These are phyloP conservation scores for Caiman crocodilus DNA, from an alignment of 2,797 vertebrate genomes.

Conservation along the genomic window DNA sequence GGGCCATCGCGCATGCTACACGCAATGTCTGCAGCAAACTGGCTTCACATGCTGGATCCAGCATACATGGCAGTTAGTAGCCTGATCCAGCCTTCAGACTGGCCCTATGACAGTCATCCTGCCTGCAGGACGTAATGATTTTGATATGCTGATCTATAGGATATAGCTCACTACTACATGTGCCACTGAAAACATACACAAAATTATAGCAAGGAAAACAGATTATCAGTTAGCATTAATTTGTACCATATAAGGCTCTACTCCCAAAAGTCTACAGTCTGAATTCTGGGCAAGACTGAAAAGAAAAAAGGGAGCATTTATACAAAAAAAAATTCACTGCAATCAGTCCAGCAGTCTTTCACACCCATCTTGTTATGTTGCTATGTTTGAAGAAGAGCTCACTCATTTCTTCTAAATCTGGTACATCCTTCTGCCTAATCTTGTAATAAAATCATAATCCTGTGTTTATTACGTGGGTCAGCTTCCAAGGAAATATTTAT, in stretches of 20 bases:
- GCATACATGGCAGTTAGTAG: too few relatives aligned
- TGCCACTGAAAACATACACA: not conserved
- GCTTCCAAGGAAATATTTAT: not conserved
- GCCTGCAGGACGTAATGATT: too few relatives aligned
- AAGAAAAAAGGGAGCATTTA: conserved; percentile 13
- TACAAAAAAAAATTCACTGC: conserved; percentile 1
- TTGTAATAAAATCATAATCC: not conserved
- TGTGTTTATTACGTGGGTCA: not conserved
- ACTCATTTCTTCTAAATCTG: not conserved
- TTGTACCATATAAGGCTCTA: not conserved
- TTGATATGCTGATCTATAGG: too few relatives aligned
- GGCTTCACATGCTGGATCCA: too few relatives aligned
- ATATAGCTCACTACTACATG: too few relatives aligned
- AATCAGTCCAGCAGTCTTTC: not conserved
- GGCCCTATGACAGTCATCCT: too few relatives aligned
- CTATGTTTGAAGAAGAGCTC: not conserved
- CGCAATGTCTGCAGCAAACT: too few relatives aligned
- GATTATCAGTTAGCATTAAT: too few relatives aligned
- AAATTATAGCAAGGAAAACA: not conserved
- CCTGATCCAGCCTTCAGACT: too few relatives aligned
- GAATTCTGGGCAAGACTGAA: not conserved
- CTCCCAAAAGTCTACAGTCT: not conserved
- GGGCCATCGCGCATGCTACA: too few relatives aligned
- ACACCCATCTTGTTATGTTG: not conserved
- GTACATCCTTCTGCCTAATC: not conserved